Evolutionary conservation across 2,797 vertebrate genomes (phyloP).

Genomic region (Poeciliopsis presidionis): DNA sequence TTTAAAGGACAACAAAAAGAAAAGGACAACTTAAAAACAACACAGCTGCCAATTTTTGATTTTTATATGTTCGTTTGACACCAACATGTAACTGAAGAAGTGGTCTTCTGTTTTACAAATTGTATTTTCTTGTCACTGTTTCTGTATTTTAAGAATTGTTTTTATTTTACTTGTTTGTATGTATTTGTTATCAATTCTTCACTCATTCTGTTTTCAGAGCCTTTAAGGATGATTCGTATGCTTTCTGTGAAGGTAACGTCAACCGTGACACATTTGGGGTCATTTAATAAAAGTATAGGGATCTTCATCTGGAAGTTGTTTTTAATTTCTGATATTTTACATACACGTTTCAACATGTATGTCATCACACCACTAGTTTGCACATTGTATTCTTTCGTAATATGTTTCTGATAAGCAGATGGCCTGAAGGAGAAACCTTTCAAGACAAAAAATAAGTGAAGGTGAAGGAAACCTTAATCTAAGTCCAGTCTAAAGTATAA

Average conservation of each 20-base stretch:
- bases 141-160: constrained; percentile 31
- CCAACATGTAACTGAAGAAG: constrained; percentile 27
- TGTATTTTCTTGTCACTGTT: constrained; percentile 27
- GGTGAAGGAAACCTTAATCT: neutral
- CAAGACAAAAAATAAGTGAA: neutral
- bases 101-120: constrained; percentile 7
- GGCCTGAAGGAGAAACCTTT: neutral
- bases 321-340: neutral
- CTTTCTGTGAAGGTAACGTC: constrained; percentile 82
- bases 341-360: neutral
- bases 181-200: neutral
- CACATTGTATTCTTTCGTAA: neutral
- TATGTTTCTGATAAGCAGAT: neutral
- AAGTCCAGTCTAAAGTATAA: neutral
- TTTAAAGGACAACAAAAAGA: too few species aligned
- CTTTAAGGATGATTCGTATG: constrained; percentile 61
- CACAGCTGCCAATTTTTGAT: neutral
- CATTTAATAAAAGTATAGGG: constrained; percentile 64
- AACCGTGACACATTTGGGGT: constrained; percentile 30
- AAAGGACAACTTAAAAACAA: neutral
- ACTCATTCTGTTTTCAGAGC: constrained; percentile 35
- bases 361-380: neutral
- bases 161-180: constrained; percentile 38
- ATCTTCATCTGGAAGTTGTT: neutral
- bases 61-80: neutral